Percentiles rank a stretch among this genome's conserved stretches.
phyloP scores from a whole-genome alignment of 1,140 invertebrate species.

The Macrobrachium rosenbergii region DNA sequence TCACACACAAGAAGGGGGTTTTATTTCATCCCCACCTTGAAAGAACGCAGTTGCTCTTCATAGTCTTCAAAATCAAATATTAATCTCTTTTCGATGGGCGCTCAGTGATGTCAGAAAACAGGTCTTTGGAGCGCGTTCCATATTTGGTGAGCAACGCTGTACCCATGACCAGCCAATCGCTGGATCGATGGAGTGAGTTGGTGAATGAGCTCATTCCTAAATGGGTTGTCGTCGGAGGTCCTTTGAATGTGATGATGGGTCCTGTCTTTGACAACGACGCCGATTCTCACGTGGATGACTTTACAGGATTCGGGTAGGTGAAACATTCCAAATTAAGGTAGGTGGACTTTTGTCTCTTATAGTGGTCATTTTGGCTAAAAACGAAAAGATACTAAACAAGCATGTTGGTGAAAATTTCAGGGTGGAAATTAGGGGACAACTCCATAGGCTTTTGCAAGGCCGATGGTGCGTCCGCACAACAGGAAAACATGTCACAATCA shows the following conservation, averaged over 20 bases:
- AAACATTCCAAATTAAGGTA: neutral
- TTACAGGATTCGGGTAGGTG: conserved; percentile 18
- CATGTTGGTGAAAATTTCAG: too few relatives aligned
- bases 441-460: too few relatives aligned
- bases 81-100: neutral
- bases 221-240: neutral
- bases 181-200: conserved; percentile 39
- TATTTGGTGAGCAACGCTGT: conserved; percentile 62
- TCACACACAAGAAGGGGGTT: neutral
- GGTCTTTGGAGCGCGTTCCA: neutral
- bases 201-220: neutral
- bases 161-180: conserved; percentile 25
- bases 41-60: neutral
- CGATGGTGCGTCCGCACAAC: too few relatives aligned
- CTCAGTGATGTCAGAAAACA: conserved; percentile 37
- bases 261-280: conserved; percentile 57
- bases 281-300: conserved; percentile 50
- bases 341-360: too few relatives aligned
- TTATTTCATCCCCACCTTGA: neutral
- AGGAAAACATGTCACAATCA: too few relatives aligned
- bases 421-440: too few relatives aligned
- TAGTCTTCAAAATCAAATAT: neutral
- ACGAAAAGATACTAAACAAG: too few relatives aligned
- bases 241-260: conserved; percentile 52
- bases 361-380: neutral